These are phyloP conservation scores for Trachelus troglodyta DNA, from an alignment of 2,888 invertebrate genomes.

Conservation along the genomic window DNA sequence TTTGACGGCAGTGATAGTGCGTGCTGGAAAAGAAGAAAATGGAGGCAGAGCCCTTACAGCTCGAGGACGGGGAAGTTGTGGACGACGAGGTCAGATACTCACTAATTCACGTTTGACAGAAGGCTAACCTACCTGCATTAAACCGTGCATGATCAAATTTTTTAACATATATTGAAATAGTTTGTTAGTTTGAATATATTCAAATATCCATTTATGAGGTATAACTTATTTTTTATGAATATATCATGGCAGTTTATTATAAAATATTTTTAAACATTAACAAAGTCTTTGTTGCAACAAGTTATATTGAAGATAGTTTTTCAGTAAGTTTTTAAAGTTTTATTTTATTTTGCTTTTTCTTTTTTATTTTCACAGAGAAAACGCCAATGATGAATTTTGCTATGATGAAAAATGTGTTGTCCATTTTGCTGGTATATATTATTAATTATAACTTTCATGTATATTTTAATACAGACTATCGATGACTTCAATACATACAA, in stretches of 20 bases:
- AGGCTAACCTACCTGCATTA: constrained; percentile 36
- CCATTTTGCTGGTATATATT: not conserved
- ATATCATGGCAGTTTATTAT: not conserved
- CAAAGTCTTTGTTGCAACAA: not conserved
- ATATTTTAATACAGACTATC: constrained; percentile 35
- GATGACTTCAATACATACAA: constrained; percentile 60
- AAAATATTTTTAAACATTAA: not conserved
- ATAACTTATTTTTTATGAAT: not conserved
- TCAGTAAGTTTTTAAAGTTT: not conserved
- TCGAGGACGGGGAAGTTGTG: constrained; percentile 73
- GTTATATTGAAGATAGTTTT: not conserved
- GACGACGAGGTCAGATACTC: constrained; percentile 74
- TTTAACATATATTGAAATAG: not conserved
- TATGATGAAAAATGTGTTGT: not conserved
- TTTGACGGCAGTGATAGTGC: not conserved
- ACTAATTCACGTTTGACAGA: constrained; percentile 35
- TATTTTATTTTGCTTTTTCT: not conserved
- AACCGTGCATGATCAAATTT: not conserved
- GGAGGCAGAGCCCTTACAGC: constrained; percentile 72
- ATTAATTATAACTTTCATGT: not conserved
- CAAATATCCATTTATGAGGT: not conserved
- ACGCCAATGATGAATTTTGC: not conserved
- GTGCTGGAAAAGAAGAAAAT: constrained; percentile 51
- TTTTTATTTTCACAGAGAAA: not conserved
- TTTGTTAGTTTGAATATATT: not conserved